phyloP scores from a whole-genome alignment of 53 echinoderm and acorn worm genomes.

The Stichopus horrens region DNA sequence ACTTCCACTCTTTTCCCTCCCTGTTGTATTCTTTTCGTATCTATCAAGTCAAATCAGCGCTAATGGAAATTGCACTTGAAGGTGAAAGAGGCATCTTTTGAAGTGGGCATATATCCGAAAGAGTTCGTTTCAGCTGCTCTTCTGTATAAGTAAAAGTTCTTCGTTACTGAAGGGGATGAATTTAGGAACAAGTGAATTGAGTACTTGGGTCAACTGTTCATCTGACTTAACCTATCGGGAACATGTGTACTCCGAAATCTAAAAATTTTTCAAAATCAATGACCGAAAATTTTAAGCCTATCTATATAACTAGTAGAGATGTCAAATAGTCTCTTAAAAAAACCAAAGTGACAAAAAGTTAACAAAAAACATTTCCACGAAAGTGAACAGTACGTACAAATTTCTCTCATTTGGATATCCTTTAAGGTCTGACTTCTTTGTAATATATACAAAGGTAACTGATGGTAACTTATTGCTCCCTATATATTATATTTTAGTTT shows the following conservation, averaged over 20 bases:
- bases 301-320: neutral
- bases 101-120: slow-evolving; percentile 14
- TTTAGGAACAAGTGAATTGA: neutral
- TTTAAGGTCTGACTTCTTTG: too few relatives aligned
- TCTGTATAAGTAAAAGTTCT: neutral
- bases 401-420: too few relatives aligned
- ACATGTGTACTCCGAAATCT: neutral
- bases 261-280: neutral
- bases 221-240: neutral
- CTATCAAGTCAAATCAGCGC: slow-evolving; percentile 11
- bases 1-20: neutral
- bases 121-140: neutral
- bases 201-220: neutral
- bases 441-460: too few relatives aligned
- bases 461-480: too few relatives aligned
- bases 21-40: neutral
- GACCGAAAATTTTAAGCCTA: neutral
- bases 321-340: neutral
- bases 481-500: too few relatives aligned
- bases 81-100: slow-evolving; percentile 29
- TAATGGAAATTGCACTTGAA: slow-evolving; percentile 31
- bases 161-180: neutral
- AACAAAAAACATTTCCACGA: too few relatives aligned
- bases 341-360: neutral
- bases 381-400: too few relatives aligned